Conservation (phyloP, 2,113 vertebrate genomes). For the Alectura lathami region DNA sequence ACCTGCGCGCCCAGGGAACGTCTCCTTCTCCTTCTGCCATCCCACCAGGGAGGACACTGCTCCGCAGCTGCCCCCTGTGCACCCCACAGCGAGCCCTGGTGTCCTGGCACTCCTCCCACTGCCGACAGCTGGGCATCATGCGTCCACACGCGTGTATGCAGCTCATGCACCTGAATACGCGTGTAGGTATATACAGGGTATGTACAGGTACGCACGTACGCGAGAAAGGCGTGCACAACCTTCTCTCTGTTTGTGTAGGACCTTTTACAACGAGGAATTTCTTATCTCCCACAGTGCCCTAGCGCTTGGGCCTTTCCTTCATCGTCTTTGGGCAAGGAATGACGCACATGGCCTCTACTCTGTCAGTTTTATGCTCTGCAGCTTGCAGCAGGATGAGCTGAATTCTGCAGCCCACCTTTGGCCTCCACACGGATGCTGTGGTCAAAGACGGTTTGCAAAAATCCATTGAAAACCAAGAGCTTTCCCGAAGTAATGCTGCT, state of each 20-base stretch:
- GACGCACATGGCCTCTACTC: background rate
- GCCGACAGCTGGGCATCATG: rapidly evolving
- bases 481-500: background rate
- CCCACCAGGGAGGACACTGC: rapidly evolving
- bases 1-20: background rate
- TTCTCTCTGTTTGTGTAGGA: rapidly evolving
- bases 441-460: rapidly evolving
- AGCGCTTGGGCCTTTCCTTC: background rate
- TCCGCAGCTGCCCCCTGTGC: background rate
- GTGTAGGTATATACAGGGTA: rapidly evolving
- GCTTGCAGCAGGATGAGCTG: background rate
- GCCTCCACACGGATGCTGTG: rapidly evolving
- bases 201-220: rapidly evolving
- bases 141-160: rapidly evolving
- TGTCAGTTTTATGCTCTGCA: background rate
- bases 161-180: rapidly evolving
- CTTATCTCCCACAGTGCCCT: rapidly evolving
- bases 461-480: background rate
- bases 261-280: background rate
- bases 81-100: rapidly evolving
- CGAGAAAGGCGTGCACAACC: background rate
- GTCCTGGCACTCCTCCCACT: background rate
- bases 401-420: background rate
- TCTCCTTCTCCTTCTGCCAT: background rate
- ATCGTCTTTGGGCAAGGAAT: background rate